phyloP scores from a whole-genome alignment of 2,113 vertebrate genomes.

The Maccullochella peelii region DNA sequence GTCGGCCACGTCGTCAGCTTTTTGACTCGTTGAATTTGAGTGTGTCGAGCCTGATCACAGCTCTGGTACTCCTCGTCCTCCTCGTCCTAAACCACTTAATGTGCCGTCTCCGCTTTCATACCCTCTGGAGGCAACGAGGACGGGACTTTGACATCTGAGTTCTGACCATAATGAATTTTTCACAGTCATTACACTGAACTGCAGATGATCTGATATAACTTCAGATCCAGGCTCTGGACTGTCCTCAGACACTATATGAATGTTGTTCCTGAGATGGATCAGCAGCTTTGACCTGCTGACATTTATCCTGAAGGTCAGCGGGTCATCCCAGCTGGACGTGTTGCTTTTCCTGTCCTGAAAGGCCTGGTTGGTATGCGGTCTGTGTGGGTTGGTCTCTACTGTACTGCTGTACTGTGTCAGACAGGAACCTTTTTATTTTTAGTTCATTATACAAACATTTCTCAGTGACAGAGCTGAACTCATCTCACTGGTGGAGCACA shows the following conservation, averaged over 20 bases:
- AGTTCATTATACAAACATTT: not conserved
- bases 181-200: not conserved
- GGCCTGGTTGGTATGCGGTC: conserved; percentile 60
- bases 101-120: too few relatives aligned
- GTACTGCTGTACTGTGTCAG: conserved; percentile 27
- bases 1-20: too few relatives aligned
- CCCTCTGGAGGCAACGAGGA: too few relatives aligned
- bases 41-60: too few relatives aligned
- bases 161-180: not conserved
- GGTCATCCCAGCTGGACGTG: conserved; percentile 44
- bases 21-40: too few relatives aligned
- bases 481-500: not conserved
- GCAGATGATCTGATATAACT: not conserved
- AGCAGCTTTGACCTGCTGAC: conserved; percentile 85
- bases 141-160: too few relatives aligned
- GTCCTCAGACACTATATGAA: not conserved
- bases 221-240: not conserved
- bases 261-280: not conserved
- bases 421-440: conserved; percentile 23
- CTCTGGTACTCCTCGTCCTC: too few relatives aligned
- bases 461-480: not conserved
- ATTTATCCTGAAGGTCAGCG: conserved; percentile 84
- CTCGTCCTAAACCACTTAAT: too few relatives aligned
- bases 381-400: conserved; percentile 32
- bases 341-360: conserved; percentile 89